phyloP scores from a whole-genome alignment of 2,888 invertebrate genomes.

The Tuta absoluta region DNA sequence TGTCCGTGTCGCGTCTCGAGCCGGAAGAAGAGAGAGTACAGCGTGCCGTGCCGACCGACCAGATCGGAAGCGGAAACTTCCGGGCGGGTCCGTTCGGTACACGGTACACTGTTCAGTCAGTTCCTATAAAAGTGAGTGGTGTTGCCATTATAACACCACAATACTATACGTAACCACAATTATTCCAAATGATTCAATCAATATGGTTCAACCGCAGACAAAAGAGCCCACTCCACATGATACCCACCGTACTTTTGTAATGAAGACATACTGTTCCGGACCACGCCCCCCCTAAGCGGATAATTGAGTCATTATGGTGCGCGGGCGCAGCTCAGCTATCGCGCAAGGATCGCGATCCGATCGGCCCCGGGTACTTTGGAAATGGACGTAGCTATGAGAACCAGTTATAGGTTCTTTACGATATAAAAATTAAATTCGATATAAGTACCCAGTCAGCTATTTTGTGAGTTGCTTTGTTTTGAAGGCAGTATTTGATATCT shows the following conservation, averaged over 20 bases:
- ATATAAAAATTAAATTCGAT: conserved; percentile 23
- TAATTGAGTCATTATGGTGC: conserved; percentile 81
- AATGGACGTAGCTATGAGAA: conserved; percentile 27
- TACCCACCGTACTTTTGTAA: conserved; percentile 51
- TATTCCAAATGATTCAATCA: too few species aligned
- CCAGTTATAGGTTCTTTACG: conserved; percentile 26
- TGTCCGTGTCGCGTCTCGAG: too few species aligned
- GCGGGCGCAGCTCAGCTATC: conserved; percentile 62
- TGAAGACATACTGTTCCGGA: conserved; percentile 73
- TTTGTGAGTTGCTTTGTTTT: neutral
- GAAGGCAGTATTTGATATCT: neutral
- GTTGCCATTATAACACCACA: too few species aligned
- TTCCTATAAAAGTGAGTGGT: too few species aligned
- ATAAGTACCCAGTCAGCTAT: neutral
- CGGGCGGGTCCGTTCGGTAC: too few species aligned
- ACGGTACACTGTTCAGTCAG: too few species aligned
- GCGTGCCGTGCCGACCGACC: too few species aligned
- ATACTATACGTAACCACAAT: too few species aligned
- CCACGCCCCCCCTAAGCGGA: conserved; percentile 78
- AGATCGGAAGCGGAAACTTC: too few species aligned
- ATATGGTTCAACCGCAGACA: neutral
- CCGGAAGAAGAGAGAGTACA: too few species aligned
- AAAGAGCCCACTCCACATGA: conserved; percentile 43
- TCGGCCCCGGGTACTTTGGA: conserved; percentile 55
- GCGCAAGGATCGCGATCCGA: conserved; percentile 61